Evolutionary conservation across 2,113 vertebrate species (phyloP).

Genomic region (Pseudopodoces humilis): DNA sequence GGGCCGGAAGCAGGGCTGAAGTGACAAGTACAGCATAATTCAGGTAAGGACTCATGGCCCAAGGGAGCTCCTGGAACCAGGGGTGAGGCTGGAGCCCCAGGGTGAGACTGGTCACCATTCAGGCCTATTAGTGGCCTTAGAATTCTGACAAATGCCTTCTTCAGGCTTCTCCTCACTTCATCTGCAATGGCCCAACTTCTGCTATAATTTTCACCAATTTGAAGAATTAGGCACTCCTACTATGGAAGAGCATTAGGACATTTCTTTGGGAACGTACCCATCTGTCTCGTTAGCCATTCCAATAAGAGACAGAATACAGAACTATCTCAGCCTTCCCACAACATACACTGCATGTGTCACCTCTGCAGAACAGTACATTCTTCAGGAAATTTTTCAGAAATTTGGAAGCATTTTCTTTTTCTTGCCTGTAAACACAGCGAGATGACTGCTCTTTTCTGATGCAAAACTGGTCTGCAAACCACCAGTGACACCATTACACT

Average conservation of each 20-base stretch:
- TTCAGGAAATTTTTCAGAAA: not conserved
- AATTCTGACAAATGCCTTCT: not conserved
- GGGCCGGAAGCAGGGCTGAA: not conserved
- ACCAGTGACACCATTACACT: not conserved
- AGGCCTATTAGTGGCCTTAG: not conserved
- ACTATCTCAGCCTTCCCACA: not conserved
- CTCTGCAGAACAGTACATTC: not conserved
- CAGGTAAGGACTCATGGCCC: not conserved
- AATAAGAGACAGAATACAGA: not conserved
- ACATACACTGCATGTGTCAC: fast-evolving
- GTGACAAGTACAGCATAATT: not conserved
- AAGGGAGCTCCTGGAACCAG: not conserved
- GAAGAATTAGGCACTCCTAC: not conserved
- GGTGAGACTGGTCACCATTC: not conserved
- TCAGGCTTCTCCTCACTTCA: not conserved
- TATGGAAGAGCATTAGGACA: not conserved
- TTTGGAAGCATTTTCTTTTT: not conserved
- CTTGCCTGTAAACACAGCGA: not conserved
- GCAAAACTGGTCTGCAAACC: not conserved
- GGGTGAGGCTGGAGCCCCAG: not conserved
- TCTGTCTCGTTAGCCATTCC: not conserved
- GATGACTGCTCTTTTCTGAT: not conserved
- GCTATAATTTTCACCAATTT: not conserved
- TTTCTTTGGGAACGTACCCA: not conserved
- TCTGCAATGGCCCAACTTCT: not conserved